These are phyloP conservation scores for Xylophagus ater DNA, from an alignment of 2,888 invertebrate species.

Conservation along the genomic window DNA sequence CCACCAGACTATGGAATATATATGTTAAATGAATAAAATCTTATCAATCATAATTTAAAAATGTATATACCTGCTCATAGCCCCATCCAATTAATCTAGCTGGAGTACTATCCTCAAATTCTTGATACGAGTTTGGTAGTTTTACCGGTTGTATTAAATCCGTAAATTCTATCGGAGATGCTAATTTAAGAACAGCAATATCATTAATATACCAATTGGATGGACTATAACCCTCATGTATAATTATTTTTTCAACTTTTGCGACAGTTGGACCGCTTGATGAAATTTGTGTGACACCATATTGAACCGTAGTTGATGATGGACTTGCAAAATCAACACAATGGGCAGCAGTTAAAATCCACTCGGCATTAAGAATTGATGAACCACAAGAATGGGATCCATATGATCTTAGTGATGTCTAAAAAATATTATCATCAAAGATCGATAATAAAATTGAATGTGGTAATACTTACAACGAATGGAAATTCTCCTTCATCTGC, in stretches of 20 bases:
- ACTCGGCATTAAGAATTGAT: conserved; percentile 25
- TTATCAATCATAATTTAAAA: not conserved
- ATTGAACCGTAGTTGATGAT: conserved; percentile 25
- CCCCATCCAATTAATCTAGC: conserved; percentile 33
- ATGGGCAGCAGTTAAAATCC: conserved; percentile 30
- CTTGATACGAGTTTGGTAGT: conserved; percentile 23
- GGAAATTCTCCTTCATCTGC: conserved; percentile 27
- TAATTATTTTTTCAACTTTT: conserved; percentile 25
- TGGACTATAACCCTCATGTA: conserved; percentile 30
- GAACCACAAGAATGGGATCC: conserved; percentile 30
- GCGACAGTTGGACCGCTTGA: conserved; percentile 24
- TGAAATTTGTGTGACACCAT: conserved; percentile 23
- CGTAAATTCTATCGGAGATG: conserved; percentile 23
- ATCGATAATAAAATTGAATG: not conserved
- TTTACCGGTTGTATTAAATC: conserved; percentile 25
- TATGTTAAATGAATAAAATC: not conserved
- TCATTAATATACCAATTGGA: conserved; percentile 32
- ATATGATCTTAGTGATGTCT: conserved; percentile 19
- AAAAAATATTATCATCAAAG: conserved; percentile 4
- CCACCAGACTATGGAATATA: conserved; percentile 31
- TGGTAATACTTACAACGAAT: conserved; percentile 24
- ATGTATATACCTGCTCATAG: conserved; percentile 23
- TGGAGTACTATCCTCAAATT: conserved; percentile 18
- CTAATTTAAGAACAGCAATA: conserved; percentile 34
- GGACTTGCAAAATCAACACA: conserved; percentile 22